phyloP scores from a whole-genome alignment of 2,113 vertebrate genomes.

The Thalassoma bifasciatum region DNA sequence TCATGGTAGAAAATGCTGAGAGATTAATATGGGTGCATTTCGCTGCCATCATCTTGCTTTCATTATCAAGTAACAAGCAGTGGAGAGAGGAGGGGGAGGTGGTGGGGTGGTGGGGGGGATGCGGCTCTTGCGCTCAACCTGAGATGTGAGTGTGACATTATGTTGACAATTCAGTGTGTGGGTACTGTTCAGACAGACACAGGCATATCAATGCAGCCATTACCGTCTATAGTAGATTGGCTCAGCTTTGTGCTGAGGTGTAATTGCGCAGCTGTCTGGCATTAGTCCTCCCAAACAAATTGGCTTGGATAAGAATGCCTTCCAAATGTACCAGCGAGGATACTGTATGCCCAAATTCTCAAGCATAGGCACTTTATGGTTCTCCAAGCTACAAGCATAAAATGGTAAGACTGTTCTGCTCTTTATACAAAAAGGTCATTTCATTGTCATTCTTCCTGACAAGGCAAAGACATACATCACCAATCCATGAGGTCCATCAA shows the following conservation, averaged over 20 bases:
- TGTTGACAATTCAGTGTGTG: conserved; percentile 62
- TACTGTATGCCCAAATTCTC: conserved; percentile 14
- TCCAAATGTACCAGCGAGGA: conserved; percentile 33
- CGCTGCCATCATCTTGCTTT: conserved; percentile 73
- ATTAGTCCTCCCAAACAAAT: conserved; percentile 57
- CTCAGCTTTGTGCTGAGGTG: conserved; percentile 72
- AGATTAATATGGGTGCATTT: conserved; percentile 69
- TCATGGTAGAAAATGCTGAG: conserved; percentile 71
- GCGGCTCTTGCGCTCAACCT: conserved; percentile 64
- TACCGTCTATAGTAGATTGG: conserved; percentile 59
- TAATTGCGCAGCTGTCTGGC: conserved; percentile 75
- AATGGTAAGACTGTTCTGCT: neutral
- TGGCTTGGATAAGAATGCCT: conserved; percentile 38
- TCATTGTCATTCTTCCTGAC: neutral
- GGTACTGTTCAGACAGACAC: conserved; percentile 62
- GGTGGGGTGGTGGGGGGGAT: conserved; percentile 16
- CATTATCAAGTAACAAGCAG: conserved; percentile 73
- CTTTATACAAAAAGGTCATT: conserved; percentile 27
- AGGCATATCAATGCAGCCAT: conserved; percentile 65
- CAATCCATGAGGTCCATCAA: conserved; percentile 31
- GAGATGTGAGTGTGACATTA: conserved; percentile 70
- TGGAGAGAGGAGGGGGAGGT: conserved; percentile 4
- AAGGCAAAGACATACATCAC: neutral
- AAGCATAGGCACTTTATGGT: neutral
- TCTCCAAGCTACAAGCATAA: neutral